Conservation (phyloP, 2,888 invertebrate genomes). For the Rosalia funebris region DNA sequence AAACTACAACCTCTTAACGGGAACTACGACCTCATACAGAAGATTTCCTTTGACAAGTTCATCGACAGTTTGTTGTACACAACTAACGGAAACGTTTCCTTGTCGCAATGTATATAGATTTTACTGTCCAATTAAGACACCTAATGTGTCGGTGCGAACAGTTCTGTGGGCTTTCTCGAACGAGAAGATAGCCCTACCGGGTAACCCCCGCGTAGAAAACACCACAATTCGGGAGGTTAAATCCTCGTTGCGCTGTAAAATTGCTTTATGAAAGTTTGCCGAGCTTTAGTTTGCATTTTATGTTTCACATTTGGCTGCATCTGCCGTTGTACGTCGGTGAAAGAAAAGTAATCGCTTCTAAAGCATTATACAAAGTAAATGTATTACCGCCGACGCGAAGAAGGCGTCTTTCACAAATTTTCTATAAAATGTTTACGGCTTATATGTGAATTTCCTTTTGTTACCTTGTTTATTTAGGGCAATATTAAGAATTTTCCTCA, state of each 20-base stretch:
- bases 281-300: conserved; percentile 14
- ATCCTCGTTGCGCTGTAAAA: conserved; percentile 15
- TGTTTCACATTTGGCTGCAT: conserved; percentile 13
- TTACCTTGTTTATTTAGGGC: no score
- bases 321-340: conserved; percentile 1
- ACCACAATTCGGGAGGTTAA: conserved; percentile 3
- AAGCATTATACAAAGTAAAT: conserved; percentile 9
- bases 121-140: conserved; percentile 30
- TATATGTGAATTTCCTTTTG: background rate
- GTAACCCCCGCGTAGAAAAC: conserved; percentile 6
- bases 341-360: conserved; percentile 13
- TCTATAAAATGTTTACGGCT: background rate
- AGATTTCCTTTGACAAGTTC: background rate
- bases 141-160: conserved; percentile 4
- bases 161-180: background rate
- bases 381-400: conserved; percentile 2
- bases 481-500: no score
- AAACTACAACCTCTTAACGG: no score
- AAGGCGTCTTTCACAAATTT: background rate
- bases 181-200: background rate
- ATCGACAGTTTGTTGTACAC: conserved; percentile 13
- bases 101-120: conserved; percentile 25
- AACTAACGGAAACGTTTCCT: conserved; percentile 11
- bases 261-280: conserved; percentile 22
- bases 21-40: background rate